Evolutionary conservation across 2,797 vertebrate species (phyloP).

Genomic region (Sebastolobus altivelis): DNA sequence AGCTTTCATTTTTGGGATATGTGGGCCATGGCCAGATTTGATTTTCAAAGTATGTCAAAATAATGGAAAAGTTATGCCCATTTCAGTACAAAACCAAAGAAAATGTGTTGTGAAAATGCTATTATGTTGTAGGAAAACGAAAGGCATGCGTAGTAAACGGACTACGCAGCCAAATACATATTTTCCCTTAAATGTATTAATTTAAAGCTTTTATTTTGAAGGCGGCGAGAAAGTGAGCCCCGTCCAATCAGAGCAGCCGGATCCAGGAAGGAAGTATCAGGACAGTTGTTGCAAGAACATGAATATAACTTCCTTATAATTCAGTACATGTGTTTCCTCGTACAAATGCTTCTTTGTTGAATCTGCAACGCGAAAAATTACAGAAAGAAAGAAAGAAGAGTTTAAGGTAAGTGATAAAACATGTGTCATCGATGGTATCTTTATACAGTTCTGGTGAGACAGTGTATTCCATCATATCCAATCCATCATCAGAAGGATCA

Average conservation of each 20-base stretch:
- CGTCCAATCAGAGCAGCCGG: slow-evolving; percentile 69
- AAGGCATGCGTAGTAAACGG: background rate
- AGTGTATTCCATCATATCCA: slow-evolving; percentile 6
- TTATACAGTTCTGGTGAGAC: background rate
- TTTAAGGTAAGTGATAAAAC: slow-evolving; percentile 57
- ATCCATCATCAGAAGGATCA: background rate
- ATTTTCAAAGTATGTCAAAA: background rate
- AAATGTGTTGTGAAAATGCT: fast-evolving
- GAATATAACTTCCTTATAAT: slow-evolving; percentile 60
- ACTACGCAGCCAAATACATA: background rate
- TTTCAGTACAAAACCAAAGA: fast-evolving
- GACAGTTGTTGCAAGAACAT: slow-evolving; percentile 43
- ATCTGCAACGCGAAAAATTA: background rate
- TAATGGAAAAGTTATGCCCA: background rate
- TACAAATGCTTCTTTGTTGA: background rate
- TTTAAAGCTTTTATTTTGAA: slow-evolving; percentile 67
- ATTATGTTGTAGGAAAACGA: background rate
- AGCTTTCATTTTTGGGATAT: background rate
- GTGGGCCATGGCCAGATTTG: too few relatives aligned
- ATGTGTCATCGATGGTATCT: background rate
- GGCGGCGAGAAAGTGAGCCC: background rate
- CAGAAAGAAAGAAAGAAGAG: background rate
- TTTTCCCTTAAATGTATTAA: fast-evolving
- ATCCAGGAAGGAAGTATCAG: slow-evolving; percentile 78
- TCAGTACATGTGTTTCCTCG: slow-evolving; percentile 36